These are phyloP conservation scores for Peromyscus aztecus DNA, from an alignment of 2,797 vertebrate genomes.

Conservation along the genomic window DNA sequence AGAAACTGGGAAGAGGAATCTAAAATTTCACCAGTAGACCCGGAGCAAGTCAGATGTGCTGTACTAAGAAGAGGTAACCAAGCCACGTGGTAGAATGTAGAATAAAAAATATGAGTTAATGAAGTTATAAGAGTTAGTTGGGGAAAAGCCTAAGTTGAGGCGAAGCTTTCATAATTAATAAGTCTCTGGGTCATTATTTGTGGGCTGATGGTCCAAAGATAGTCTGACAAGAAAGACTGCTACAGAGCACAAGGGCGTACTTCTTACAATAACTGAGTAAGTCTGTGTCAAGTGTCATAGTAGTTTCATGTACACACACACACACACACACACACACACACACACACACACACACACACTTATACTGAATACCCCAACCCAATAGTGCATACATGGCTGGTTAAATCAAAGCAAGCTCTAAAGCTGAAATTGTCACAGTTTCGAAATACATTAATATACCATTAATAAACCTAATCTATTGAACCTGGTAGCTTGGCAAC, in stretches of 20 bases:
- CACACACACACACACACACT: background rate
- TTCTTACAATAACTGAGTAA: background rate
- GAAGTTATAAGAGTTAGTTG: background rate
- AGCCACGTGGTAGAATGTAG: background rate
- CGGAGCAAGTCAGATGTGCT: background rate
- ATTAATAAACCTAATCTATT: background rate
- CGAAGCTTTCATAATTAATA: background rate
- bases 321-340: background rate
- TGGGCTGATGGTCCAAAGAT: background rate
- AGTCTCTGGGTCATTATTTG: background rate
- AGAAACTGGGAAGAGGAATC: background rate
- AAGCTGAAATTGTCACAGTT: background rate
- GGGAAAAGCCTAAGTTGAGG: background rate
- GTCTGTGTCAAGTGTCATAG: background rate
- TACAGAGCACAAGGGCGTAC: background rate
- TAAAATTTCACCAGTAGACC: background rate
- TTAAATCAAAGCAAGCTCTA: slow-evolving; percentile 32
- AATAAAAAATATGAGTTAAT: background rate
- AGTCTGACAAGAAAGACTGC: background rate
- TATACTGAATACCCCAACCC: background rate
- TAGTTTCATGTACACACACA: background rate
- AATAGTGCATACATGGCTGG: background rate
- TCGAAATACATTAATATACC: background rate
- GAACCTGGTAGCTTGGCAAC: background rate
- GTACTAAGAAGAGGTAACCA: background rate